phyloP scores from a whole-genome alignment of 2,888 invertebrate genomes.

The Melangyna quadrimaculata region DNA sequence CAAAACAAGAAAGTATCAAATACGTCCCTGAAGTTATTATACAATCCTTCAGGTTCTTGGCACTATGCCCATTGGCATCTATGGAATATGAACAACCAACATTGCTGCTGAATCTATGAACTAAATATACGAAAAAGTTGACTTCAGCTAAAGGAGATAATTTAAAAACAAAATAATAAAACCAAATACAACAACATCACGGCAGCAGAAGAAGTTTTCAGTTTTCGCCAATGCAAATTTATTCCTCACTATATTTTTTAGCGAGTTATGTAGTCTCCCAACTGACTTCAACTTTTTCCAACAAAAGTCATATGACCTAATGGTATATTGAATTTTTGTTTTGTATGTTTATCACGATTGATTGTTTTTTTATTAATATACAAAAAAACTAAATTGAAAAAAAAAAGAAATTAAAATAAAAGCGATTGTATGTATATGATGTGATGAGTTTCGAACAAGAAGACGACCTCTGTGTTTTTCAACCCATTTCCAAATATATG shows the following conservation, averaged over 20 bases:
- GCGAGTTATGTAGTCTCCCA: not conserved
- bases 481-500: not conserved
- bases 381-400: constrained; percentile 8
- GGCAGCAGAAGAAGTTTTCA: constrained; percentile 59
- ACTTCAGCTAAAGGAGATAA: constrained; percentile 62
- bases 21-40: not conserved
- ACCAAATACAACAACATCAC: constrained; percentile 30
- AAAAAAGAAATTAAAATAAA: constrained; percentile 17
- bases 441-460: not conserved
- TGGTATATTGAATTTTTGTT: not conserved
- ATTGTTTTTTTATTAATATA: constrained; percentile 46
- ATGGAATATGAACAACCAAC: constrained; percentile 21
- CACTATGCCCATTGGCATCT: constrained; percentile 65
- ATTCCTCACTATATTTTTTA: constrained; percentile 38
- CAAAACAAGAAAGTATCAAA: not conserved
- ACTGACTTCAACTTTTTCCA: not conserved
- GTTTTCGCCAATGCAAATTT: constrained; percentile 58
- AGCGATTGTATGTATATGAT: constrained; percentile 3
- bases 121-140: constrained; percentile 32
- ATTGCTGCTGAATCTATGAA: not conserved
- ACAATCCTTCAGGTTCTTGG: constrained; percentile 53
- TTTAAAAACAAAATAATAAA: constrained; percentile 20
- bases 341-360: constrained; percentile 40
- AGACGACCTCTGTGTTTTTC: not conserved
- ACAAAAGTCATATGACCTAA: constrained; percentile 24